Conservation (phyloP, 2,888 invertebrate genomes). For the Drosophila sordidula region DNA sequence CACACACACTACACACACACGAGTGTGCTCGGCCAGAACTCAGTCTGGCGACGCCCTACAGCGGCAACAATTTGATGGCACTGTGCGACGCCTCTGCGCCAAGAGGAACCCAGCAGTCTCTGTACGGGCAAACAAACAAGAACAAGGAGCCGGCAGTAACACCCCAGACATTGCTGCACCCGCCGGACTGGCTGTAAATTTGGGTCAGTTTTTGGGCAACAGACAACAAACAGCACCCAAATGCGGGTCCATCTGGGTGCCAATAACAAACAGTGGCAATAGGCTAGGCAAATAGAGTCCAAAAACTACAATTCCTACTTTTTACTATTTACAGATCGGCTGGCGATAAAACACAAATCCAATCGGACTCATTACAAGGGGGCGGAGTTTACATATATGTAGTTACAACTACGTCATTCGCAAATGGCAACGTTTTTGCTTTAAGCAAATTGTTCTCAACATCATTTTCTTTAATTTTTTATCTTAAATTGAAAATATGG, state of each 20-base stretch:
- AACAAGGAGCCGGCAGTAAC: conserved; percentile 14
- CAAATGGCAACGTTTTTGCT: not conserved
- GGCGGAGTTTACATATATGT: not conserved
- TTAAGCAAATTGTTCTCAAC: too few species aligned
- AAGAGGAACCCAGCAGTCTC: not conserved
- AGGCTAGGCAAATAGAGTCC: conserved; percentile 28
- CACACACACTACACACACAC: conserved; percentile 12
- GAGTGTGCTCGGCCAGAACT: conserved; percentile 21
- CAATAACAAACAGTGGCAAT: conserved; percentile 58
- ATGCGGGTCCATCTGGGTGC: conserved; percentile 42
- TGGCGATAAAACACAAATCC: conserved; percentile 8
- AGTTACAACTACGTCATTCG: too few species aligned
- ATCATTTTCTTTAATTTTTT: too few species aligned
- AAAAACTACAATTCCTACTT: conserved; percentile 24
- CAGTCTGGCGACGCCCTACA: conserved; percentile 30
- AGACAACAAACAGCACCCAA: conserved; percentile 47
- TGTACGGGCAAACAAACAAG: conserved; percentile 60
- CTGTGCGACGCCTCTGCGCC: conserved; percentile 31
- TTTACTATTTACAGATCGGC: conserved; percentile 25
- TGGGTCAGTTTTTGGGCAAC: conserved; percentile 75
- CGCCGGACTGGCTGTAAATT: conserved; percentile 57
- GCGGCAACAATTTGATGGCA: conserved; percentile 67
- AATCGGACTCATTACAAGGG: conserved; percentile 17
- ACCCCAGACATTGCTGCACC: conserved; percentile 7
- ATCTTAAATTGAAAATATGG: too few species aligned